Percentiles rank a stretch among this genome's conserved stretches.
These are phyloP conservation scores for Drosophila arawakana DNA, from an alignment of 1,140 invertebrate species.

Conservation along the genomic window DNA sequence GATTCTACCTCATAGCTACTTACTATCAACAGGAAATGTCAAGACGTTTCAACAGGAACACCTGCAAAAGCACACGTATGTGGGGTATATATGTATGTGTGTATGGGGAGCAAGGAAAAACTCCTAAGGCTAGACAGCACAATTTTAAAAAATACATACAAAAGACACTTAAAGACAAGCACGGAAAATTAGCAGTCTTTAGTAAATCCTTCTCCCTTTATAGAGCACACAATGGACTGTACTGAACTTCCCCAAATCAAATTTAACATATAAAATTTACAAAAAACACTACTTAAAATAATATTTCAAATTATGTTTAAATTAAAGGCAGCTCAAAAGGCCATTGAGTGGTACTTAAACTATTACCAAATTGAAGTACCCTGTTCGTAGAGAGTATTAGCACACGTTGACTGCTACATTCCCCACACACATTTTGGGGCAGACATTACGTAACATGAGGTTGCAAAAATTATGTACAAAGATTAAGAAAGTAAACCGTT, in stretches of 20 bases:
- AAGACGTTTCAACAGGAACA: constrained; percentile 43
- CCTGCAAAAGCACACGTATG: constrained; percentile 41
- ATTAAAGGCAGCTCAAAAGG: neutral
- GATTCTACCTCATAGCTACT: constrained; percentile 14
- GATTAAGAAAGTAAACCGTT: constrained; percentile 80
- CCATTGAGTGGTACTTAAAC: neutral
- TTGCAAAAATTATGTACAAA: constrained; percentile 76
- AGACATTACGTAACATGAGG: constrained; percentile 61
- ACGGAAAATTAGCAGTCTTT: constrained; percentile 8
- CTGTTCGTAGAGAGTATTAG: neutral
- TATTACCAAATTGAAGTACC: neutral
- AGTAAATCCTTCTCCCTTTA: neutral
- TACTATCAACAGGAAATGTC: constrained; percentile 41
- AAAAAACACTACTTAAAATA: too few species aligned
- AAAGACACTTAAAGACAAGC: constrained; percentile 41
- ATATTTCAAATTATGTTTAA: neutral
- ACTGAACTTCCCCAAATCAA: neutral
- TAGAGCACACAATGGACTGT: too few species aligned
- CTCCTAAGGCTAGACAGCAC: constrained; percentile 48
- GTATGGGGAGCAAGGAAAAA: neutral
- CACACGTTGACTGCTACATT: constrained; percentile 13
- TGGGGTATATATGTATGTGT: neutral
- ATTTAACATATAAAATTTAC: neutral
- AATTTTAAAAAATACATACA: constrained; percentile 26
- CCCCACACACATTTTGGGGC: constrained; percentile 10